A percentile compares a stretch with the other conserved stretches of the same genome.
Evolutionary conservation across 1,140 invertebrate genomes (phyloP).

Genomic region (Cyclargus thomasi): DNA sequence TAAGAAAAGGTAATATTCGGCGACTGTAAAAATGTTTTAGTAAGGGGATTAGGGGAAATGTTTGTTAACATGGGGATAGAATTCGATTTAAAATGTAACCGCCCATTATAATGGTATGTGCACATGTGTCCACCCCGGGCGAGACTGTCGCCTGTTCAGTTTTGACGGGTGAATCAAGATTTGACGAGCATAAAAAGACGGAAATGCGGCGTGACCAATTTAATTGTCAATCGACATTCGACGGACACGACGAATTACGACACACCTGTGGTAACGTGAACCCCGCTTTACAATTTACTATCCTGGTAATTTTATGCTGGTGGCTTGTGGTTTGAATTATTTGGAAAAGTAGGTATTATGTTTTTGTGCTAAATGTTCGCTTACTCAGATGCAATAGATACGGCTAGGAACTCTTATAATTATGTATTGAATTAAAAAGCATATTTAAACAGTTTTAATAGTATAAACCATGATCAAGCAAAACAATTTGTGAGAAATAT

Average conservation of each 20-base stretch:
- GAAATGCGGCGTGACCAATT: constrained; percentile 38
- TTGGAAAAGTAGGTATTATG: constrained; percentile 9
- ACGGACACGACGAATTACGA: not conserved
- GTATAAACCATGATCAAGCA: too few relatives aligned
- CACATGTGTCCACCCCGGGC: constrained; percentile 23
- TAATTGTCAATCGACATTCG: constrained; percentile 18
- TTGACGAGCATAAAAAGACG: constrained; percentile 26
- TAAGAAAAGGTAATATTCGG: not conserved
- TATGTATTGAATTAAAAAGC: too few relatives aligned
- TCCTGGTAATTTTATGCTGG: not conserved
- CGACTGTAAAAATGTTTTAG: constrained; percentile 27
- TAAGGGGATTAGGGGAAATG: constrained; percentile 6
- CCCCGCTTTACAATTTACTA: not conserved
- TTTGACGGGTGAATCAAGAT: constrained; percentile 8
- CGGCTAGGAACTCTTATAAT: too few relatives aligned
- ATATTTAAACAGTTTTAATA: too few relatives aligned
- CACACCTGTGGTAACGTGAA: not conserved
- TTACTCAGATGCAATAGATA: too few relatives aligned
- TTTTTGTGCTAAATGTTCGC: constrained; percentile 12
- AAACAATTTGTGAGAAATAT: not conserved
- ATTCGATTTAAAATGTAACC: constrained; percentile 39
- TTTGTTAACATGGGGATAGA: constrained; percentile 26
- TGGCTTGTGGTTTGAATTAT: not conserved
- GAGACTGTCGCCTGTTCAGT: not conserved
- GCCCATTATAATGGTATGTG: constrained; percentile 39